Base-by-base conservation (phyloP, 2,888 invertebrate genomes). In the Rapana venosa region DNA sequence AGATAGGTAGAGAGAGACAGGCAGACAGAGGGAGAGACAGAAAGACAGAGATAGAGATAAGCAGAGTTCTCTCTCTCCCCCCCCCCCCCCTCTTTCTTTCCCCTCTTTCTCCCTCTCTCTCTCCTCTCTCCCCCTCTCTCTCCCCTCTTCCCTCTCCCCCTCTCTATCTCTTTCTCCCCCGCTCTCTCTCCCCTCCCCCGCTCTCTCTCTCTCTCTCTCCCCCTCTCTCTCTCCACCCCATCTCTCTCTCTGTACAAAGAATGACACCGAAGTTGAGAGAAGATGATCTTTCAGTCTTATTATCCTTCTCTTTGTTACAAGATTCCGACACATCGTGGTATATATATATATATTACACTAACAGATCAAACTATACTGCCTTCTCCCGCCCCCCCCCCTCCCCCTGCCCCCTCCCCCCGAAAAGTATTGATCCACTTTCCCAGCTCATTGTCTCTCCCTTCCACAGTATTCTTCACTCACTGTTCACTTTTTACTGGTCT, bases 1-100 rank as follows among this genome's bases (percentile, higher is more conserved):
- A 61, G 86, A 35, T 35, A 35, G 86, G 61, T 32, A 70, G 70
- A 70, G 86, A 86, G 86, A 83, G 83, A 83, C 47, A 83, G 83
- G 47, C 47, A 83, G 47, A 83, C 47, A 47, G 83, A 47, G 83
- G 35, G 36, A 81, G 81, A 81, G 83, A 22, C 32, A 35, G 79
- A 35, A 35, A 35, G 32, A 35, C 47, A 47, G 47, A 47, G 47
- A 47, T 8, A 47, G 47, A 47, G 47, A 47, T 8, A 47, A 8
- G 8, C 47, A 47, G 47, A 47, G 4, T 47, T 26, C n/a, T 74
- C 11, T n/a, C 22, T 70, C 26, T 74, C 74, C 26, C n/a, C 11
- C 74, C n/a, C 74, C n/a, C 74, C 74, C n/a, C 74, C 74, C 22
- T 74, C 74, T n/a, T n/a, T 74, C n/a, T n/a, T 4, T 74, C 74